phyloP scores from a whole-genome alignment of 2,113 vertebrate genomes.

The Aegypius monachus region DNA sequence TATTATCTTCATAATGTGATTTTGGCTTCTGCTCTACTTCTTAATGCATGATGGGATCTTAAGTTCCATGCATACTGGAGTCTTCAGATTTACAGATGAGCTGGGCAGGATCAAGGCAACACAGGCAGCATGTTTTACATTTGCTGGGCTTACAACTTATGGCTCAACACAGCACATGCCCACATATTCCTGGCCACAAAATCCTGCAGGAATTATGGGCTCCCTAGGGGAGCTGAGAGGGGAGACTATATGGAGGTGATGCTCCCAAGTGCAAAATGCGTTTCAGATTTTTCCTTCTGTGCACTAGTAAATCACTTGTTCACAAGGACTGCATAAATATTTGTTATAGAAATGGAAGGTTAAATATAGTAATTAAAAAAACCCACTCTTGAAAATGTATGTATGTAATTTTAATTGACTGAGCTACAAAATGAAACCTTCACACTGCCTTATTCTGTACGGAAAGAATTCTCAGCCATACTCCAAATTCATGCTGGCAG shows the following conservation, averaged over 20 bases:
- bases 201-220: not conserved
- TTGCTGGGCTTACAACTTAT: not conserved
- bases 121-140: not conserved
- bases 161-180: not conserved
- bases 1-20: not conserved
- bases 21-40: not conserved
- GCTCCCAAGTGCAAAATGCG: not conserved
- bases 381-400: not conserved
- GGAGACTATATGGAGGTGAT: not conserved
- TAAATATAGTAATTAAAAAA: slow-evolving; percentile 25
- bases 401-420: not conserved
- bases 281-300: not conserved
- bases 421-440: not conserved
- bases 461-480: not conserved
- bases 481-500: not conserved
- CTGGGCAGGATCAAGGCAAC: not conserved
- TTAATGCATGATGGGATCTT: not conserved
- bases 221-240: not conserved
- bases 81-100: not conserved
- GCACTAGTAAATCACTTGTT: not conserved
- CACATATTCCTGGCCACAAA: not conserved
- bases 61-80: not conserved
- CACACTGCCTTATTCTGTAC: not conserved
- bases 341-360: slow-evolving; percentile 9
- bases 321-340: slow-evolving; percentile 27